A percentile compares a stretch with the other conserved stretches of the same genome.
phyloP scores from a whole-genome alignment of 1,140 invertebrate species.

The Trypoxylus dichotomus region DNA sequence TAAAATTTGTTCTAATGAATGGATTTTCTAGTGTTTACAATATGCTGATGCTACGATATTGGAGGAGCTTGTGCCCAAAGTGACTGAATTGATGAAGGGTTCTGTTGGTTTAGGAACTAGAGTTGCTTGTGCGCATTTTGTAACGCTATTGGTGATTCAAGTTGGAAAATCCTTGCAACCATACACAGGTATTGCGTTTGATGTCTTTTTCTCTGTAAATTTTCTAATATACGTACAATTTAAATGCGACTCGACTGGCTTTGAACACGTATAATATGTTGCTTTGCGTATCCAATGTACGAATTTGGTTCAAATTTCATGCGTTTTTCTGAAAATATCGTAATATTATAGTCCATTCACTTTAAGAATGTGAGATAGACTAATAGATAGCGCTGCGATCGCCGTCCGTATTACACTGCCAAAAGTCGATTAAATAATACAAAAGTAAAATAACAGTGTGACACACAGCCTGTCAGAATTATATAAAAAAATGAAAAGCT shows the following conservation, averaged over 20 bases:
- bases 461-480: no score
- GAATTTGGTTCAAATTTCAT: no score
- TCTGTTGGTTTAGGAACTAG: conserved; percentile 82
- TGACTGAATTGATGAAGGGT: conserved; percentile 80
- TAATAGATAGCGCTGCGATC: no score
- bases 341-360: no score
- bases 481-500: no score
- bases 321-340: no score
- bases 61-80: conserved; percentile 76
- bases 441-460: no score
- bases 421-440: no score
- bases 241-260: no score
- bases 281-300: conserved; percentile 17
- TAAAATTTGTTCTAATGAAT: neutral
- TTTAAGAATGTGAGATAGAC: no score
- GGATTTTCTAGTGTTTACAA: conserved; percentile 71
- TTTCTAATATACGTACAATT: neutral
- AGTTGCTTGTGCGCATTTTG: conserved; percentile 82
- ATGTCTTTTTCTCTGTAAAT: neutral
- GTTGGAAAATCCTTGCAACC: conserved; percentile 63
- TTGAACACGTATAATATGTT: neutral
- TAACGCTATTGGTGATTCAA: conserved; percentile 68
- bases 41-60: conserved; percentile 76
- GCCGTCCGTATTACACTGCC: no score
- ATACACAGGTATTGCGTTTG: conserved; percentile 58